A percentile compares a stretch with the other conserved stretches of the same genome.
These are phyloP conservation scores for Lasioglossum lativentre DNA, from an alignment of 2,888 invertebrate genomes.

Conservation along the genomic window DNA sequence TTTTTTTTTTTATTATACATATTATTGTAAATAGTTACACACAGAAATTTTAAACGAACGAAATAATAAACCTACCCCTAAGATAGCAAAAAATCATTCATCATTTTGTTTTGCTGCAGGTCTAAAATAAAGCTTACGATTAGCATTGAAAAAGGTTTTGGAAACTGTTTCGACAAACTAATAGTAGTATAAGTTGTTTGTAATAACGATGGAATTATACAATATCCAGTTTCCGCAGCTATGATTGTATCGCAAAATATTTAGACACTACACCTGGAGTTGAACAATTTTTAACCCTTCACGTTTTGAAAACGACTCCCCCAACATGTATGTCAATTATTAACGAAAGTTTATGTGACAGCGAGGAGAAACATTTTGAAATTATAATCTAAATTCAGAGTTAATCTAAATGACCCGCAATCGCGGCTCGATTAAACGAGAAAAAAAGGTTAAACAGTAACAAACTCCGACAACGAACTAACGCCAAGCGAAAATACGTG, in stretches of 20 bases:
- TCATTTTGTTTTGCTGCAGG: not conserved
- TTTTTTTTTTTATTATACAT: too few relatives aligned
- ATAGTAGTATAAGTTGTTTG: not conserved
- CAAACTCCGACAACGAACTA: constrained; percentile 31
- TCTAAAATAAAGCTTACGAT: not conserved
- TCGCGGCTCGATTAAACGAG: not conserved
- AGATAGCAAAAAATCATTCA: too few relatives aligned
- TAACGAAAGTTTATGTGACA: not conserved
- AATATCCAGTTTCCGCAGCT: too few relatives aligned
- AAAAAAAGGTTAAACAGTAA: constrained; percentile 37
- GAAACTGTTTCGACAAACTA: not conserved
- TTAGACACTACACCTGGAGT: not conserved
- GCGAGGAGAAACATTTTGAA: not conserved
- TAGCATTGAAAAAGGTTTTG: not conserved
- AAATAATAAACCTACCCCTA: too few relatives aligned
- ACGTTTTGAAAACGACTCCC: not conserved
- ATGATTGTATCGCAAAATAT: not conserved
- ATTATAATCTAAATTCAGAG: not conserved
- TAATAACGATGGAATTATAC: too few relatives aligned
- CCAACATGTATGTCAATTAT: not conserved
- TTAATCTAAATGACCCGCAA: constrained; percentile 8
- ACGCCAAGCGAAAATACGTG: constrained; percentile 30
- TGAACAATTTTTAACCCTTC: not conserved
- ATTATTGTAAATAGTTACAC: too few relatives aligned
- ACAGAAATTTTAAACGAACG: too few relatives aligned